Conservation (phyloP, 2,888 invertebrate species). For the Dasypogon diadema region DNA sequence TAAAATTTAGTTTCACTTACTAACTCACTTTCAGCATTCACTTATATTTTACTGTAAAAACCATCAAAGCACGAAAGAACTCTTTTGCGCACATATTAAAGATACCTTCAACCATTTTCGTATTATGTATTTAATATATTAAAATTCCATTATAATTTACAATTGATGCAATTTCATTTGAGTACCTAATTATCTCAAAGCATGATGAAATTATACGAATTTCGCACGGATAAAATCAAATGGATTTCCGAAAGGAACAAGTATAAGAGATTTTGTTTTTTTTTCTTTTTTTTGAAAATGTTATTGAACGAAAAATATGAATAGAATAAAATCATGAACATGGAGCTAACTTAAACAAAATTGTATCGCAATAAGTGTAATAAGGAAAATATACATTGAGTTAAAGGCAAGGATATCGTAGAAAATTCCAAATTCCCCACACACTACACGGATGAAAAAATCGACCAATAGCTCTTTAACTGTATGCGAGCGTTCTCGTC, state of each 20-base stretch:
- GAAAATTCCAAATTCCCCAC: conserved; percentile 24
- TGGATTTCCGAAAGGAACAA: not conserved
- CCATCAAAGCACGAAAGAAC: not conserved
- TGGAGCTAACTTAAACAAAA: not conserved
- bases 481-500: conserved; percentile 19
- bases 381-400: conserved; percentile 15
- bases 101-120: not conserved
- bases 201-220: not conserved
- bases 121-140: conserved; percentile 4
- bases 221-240: not conserved
- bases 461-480: conserved; percentile 11
- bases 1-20: conserved; percentile 18
- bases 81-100: conserved; percentile 13
- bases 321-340: not conserved
- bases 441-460: conserved; percentile 36
- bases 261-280: not conserved
- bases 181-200: conserved; percentile 26
- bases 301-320: not conserved
- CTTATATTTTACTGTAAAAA: conserved; percentile 18
- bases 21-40: conserved; percentile 21
- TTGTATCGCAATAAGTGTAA: conserved; percentile 28
- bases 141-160: not conserved
- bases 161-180: conserved; percentile 6
- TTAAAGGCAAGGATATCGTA: conserved; percentile 28
- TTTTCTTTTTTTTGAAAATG: not conserved